phyloP scores from a whole-genome alignment of 2,888 invertebrate genomes.

The Notocelia uddmanniana region DNA sequence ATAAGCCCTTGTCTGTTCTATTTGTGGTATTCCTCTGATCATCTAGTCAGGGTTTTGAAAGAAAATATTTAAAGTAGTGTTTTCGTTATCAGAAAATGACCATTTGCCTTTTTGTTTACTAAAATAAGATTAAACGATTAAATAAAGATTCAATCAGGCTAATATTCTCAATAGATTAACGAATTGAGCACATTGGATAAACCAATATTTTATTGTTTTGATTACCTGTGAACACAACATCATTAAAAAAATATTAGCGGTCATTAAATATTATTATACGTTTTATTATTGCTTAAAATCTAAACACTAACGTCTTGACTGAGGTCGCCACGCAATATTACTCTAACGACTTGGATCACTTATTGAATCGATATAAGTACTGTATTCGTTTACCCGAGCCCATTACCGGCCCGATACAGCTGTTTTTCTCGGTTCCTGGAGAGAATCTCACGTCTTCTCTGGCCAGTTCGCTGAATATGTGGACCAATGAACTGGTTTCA shows the following conservation, averaged over 20 bases:
- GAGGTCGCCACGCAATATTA: slow-evolving; percentile 29
- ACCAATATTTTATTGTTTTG: slow-evolving; percentile 8
- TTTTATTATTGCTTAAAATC: not conserved
- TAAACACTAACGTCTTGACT: not conserved
- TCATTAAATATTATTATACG: not conserved
- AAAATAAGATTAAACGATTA: not conserved
- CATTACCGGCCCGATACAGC: slow-evolving; percentile 53
- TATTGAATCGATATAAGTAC: slow-evolving; percentile 25
- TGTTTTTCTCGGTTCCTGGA: slow-evolving; percentile 76
- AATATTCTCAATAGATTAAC: slow-evolving; percentile 11
- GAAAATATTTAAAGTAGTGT: not conserved
- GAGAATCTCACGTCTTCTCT: slow-evolving; percentile 76
- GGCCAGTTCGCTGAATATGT: slow-evolving; percentile 80
- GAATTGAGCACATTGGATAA: slow-evolving; percentile 29
- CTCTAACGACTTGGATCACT: slow-evolving; percentile 42
- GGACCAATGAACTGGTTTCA: slow-evolving; percentile 83
- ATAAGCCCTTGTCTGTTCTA: slow-evolving; percentile 55
- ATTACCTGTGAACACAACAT: not conserved
- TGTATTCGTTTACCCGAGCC: slow-evolving; percentile 21
- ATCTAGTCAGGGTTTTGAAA: slow-evolving; percentile 14
- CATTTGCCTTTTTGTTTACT: not conserved
- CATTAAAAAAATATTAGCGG: slow-evolving; percentile 8
- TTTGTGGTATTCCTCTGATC: slow-evolving; percentile 47
- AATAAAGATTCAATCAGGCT: not conserved
- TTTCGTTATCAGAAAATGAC: not conserved